Conservation (phyloP, 2,113 vertebrate genomes). For the Grallaria varia region DNA sequence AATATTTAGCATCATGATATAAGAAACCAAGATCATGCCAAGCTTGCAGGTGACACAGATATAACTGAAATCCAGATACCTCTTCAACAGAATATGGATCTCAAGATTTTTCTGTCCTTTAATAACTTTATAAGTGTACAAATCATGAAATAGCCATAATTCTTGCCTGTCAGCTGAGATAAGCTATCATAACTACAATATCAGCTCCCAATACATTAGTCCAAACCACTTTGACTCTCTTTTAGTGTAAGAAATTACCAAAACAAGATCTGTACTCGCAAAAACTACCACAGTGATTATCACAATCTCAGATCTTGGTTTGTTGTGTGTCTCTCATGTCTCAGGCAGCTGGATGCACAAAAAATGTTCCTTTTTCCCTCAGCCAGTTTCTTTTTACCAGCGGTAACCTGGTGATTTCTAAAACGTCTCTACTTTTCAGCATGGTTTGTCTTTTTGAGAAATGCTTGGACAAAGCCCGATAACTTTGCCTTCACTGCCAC, state of each 20-base stretch:
- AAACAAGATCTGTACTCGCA: neutral
- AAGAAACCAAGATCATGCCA: neutral
- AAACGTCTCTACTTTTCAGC: neutral
- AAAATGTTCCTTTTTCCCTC: neutral
- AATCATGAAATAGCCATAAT: neutral
- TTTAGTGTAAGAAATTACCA: neutral
- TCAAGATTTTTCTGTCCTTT: neutral
- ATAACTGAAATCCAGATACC: neutral
- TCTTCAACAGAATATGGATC: neutral
- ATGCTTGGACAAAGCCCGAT: neutral
- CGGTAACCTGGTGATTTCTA: neutral
- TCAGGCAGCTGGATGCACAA: neutral
- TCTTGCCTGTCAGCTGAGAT: neutral
- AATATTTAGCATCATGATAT: neutral
- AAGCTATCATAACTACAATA: neutral
- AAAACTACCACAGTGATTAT: neutral
- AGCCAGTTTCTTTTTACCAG: neutral
- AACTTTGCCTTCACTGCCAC: slow-evolving; percentile 59
- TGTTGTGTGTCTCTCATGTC: neutral
- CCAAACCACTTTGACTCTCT: neutral
- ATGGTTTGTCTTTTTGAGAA: neutral
- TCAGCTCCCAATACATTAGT: neutral
- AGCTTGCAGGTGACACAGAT: neutral
- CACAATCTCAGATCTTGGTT: neutral
- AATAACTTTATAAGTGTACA: neutral